Conservation (phyloP, 2,797 vertebrate genomes). For the Mionectes olivaceus region DNA sequence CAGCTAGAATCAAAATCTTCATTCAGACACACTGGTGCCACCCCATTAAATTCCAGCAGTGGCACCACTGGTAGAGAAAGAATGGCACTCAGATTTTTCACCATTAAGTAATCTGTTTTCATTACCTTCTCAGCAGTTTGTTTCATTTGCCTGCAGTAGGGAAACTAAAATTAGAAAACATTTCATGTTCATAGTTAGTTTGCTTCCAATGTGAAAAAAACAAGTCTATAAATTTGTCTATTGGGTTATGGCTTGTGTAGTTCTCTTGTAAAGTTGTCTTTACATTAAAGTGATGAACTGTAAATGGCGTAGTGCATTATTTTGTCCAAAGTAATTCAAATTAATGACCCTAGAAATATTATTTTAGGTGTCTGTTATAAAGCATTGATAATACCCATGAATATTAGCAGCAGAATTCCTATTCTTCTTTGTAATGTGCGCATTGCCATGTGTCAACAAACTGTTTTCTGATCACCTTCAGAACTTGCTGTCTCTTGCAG, state of each 20-base stretch:
- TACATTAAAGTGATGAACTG: slow-evolving; percentile 67
- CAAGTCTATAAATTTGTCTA: slow-evolving; percentile 68
- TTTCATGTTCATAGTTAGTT: slow-evolving; percentile 63
- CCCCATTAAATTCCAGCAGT: slow-evolving; percentile 68
- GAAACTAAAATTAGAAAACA: slow-evolving; percentile 65
- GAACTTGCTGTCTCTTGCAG: not conserved
- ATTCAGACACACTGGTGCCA: slow-evolving; percentile 40
- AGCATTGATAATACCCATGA: slow-evolving; percentile 38
- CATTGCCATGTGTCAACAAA: slow-evolving; percentile 39
- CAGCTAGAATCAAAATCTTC: slow-evolving; percentile 29
- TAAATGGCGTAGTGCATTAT: slow-evolving; percentile 60
- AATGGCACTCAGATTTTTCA: slow-evolving; percentile 50
- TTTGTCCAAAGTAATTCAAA: slow-evolving; percentile 71
- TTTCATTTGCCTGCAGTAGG: slow-evolving; percentile 67
- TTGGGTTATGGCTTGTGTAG: slow-evolving; percentile 33
- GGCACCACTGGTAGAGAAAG: slow-evolving; percentile 59
- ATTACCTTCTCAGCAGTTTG: slow-evolving; percentile 63
- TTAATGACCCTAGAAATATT: slow-evolving; percentile 70
- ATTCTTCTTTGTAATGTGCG: slow-evolving; percentile 38
- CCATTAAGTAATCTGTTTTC: slow-evolving; percentile 68
- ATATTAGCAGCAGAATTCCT: slow-evolving; percentile 56
- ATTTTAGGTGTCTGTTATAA: slow-evolving; percentile 50
- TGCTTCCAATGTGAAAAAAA: slow-evolving; percentile 58
- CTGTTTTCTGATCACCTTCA: not conserved
- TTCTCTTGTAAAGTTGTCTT: slow-evolving; percentile 35